Conservation (phyloP, 2,113 vertebrate species). For the Antechinus flavipes region DNA sequence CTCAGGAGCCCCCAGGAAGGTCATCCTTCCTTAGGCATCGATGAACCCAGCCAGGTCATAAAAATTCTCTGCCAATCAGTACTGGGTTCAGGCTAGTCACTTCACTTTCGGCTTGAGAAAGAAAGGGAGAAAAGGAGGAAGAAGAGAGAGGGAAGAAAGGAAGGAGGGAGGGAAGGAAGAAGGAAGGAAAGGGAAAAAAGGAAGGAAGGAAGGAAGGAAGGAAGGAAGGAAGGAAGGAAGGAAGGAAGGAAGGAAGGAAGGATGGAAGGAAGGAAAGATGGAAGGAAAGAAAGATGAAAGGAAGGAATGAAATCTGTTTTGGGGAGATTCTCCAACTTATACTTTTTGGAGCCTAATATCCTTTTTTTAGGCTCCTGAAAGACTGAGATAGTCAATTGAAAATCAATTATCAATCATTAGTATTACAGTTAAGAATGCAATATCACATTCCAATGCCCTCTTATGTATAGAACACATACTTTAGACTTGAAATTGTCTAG, state of each 20-base stretch:
- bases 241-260: too few relatives aligned
- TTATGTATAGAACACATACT: background rate
- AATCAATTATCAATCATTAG: background rate
- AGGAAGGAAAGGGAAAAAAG: too few relatives aligned
- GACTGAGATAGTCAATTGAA: background rate
- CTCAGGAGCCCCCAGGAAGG: background rate
- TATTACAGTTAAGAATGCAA: background rate
- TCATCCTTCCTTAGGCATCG: too few relatives aligned
- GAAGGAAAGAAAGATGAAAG: accelerated
- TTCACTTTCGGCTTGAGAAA: background rate
- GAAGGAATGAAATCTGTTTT: background rate
- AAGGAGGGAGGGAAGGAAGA: too few relatives aligned
- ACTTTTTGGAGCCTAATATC: background rate
- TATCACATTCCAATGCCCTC: background rate
- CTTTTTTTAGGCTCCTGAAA: background rate
- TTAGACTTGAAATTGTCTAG: background rate
- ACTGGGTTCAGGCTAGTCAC: background rate
- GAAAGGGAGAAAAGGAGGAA: background rate
- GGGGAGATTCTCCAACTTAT: background rate
- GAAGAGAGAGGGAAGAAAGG: background rate
- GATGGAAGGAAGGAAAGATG: too few relatives aligned
- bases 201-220: too few relatives aligned
- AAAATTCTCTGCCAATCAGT: background rate
- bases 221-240: too few relatives aligned
- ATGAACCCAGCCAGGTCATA: background rate